These are phyloP conservation scores for Mastomys natalensis DNA, from an alignment of 2,113 vertebrate genomes.

Conservation along the genomic window DNA sequence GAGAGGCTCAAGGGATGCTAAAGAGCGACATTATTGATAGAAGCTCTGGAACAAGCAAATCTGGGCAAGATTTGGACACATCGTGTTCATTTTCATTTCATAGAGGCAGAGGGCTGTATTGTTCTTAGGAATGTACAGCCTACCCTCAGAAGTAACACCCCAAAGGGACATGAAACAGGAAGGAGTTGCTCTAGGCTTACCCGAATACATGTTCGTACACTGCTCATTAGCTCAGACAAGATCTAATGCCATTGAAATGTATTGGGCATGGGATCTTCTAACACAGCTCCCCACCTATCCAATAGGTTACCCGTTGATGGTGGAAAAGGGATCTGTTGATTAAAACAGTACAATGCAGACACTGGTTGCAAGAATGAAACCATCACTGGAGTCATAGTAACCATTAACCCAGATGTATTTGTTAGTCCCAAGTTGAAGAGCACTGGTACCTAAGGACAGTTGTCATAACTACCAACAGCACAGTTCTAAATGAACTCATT, in stretches of 20 bases:
- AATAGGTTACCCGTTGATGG: background rate
- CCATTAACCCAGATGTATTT: background rate
- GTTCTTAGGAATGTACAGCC: background rate
- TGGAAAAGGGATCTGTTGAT: background rate
- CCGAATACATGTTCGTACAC: background rate
- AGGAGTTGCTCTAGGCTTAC: background rate
- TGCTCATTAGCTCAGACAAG: background rate
- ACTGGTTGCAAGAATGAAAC: background rate
- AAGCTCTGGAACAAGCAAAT: background rate
- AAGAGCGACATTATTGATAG: background rate
- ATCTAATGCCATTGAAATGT: too few species aligned
- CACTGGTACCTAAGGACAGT: background rate
- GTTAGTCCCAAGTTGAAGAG: background rate
- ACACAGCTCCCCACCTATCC: background rate
- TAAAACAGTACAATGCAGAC: background rate
- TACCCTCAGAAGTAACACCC: background rate
- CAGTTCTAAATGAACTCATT: background rate
- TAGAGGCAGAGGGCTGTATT: background rate
- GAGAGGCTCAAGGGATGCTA: background rate
- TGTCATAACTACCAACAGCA: background rate
- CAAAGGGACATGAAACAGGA: background rate
- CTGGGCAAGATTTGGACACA: background rate
- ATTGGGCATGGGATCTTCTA: background rate
- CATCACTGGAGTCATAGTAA: background rate
- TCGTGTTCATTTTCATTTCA: background rate